phyloP scores from a whole-genome alignment of 2,888 invertebrate genomes.

The Empis livida region DNA sequence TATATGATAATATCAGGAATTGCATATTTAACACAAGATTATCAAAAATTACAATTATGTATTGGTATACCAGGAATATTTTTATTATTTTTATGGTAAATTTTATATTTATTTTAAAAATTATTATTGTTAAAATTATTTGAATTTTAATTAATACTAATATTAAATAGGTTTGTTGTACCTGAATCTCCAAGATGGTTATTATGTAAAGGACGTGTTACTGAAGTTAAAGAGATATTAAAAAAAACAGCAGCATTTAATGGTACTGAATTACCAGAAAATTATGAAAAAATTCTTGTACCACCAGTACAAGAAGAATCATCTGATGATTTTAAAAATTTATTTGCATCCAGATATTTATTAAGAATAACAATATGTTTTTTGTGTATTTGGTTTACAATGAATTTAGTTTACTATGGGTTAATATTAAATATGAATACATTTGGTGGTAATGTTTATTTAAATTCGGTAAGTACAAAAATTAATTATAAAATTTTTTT shows the following conservation, averaged over 20 bases:
- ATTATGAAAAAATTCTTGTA: conserved; percentile 53
- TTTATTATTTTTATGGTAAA: conserved; percentile 53
- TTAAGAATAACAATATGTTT: conserved; percentile 56
- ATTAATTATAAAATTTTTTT: too few relatives aligned
- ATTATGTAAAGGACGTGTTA: conserved; percentile 55
- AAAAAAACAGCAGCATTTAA: conserved; percentile 54
- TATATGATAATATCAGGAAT: conserved; percentile 61
- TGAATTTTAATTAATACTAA: not conserved
- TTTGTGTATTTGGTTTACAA: conserved; percentile 62
- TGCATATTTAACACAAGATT: conserved; percentile 56
- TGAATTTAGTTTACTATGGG: conserved; percentile 40
- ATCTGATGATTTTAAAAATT: conserved; percentile 46
- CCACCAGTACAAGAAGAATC: conserved; percentile 39
- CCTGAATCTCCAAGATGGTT: conserved; percentile 75
- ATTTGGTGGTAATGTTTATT: conserved; percentile 60
- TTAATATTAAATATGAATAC: conserved; percentile 60
- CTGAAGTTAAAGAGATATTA: conserved; percentile 52
- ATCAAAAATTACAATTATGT: conserved; percentile 58
- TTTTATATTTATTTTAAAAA: conserved; percentile 8
- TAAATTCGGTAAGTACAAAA: conserved; percentile 48
- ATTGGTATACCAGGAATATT: conserved; percentile 59
- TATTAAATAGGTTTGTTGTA: conserved; percentile 47
- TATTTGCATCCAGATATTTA: conserved; percentile 51
- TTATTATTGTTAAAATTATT: not conserved
- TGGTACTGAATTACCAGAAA: conserved; percentile 47